Evolutionary conservation across 1,140 invertebrate species (phyloP).

Genomic region (Microvelia longipes): DNA sequence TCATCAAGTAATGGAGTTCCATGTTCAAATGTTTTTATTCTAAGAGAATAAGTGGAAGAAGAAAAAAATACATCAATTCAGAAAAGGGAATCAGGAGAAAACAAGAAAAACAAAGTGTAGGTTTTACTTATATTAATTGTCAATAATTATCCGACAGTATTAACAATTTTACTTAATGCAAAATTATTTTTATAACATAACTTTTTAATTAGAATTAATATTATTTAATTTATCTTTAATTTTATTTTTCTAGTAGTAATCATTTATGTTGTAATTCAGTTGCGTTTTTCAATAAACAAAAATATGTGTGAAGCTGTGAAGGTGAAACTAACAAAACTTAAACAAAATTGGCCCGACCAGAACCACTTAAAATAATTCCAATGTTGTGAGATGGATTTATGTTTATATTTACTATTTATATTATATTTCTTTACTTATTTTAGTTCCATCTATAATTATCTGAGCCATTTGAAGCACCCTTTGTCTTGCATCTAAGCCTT

Average conservation of each 20-base stretch:
- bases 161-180: background rate
- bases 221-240: background rate
- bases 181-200: background rate
- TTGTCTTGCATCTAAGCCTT: background rate
- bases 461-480: background rate
- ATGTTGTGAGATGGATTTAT: background rate
- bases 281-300: too few species aligned
- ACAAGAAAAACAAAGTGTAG: too few species aligned
- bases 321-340: background rate
- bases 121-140: background rate
- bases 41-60: too few species aligned
- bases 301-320: background rate
- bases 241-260: too few species aligned
- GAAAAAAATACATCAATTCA: too few species aligned
- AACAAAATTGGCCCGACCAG: background rate
- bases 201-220: background rate
- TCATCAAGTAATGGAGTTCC: too few species aligned
- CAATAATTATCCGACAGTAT: background rate
- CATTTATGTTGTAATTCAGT: too few species aligned
- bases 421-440: background rate
- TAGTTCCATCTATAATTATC: background rate
- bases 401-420: background rate
- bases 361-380: background rate
- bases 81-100: too few species aligned
- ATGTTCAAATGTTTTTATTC: too few species aligned